Evolutionary conservation across 2,113 vertebrate genomes (phyloP).

Genomic region (Glaucomys volans): DNA sequence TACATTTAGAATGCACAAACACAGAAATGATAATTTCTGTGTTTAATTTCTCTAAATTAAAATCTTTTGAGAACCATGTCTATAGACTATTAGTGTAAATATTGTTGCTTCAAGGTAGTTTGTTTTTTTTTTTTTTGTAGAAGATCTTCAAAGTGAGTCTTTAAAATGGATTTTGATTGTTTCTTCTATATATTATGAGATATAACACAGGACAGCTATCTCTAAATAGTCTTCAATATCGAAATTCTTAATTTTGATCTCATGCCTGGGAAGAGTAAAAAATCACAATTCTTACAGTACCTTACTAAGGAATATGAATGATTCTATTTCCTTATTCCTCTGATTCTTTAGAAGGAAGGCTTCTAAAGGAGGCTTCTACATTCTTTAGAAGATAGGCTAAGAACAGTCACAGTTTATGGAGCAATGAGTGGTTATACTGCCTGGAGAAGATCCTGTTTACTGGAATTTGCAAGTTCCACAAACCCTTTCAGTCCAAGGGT

Average conservation of each 20-base stretch:
- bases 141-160: neutral
- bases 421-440: neutral
- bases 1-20: neutral
- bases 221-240: neutral
- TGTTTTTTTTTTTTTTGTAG: neutral
- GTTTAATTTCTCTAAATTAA: neutral
- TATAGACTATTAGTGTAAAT: neutral
- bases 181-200: neutral
- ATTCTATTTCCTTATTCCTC: neutral
- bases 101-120: neutral
- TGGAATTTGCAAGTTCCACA: neutral
- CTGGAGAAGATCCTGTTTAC: neutral
- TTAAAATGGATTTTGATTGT: neutral
- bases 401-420: neutral
- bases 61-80: neutral
- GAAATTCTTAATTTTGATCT: neutral
- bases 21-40: neutral
- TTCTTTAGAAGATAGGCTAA: neutral
- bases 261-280: neutral
- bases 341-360: neutral
- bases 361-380: too few relatives aligned
- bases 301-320: neutral
- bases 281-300: neutral
- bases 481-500: neutral
- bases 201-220: neutral